Conservation (phyloP, 2,888 invertebrate genomes). For the Steromphala cineraria region DNA sequence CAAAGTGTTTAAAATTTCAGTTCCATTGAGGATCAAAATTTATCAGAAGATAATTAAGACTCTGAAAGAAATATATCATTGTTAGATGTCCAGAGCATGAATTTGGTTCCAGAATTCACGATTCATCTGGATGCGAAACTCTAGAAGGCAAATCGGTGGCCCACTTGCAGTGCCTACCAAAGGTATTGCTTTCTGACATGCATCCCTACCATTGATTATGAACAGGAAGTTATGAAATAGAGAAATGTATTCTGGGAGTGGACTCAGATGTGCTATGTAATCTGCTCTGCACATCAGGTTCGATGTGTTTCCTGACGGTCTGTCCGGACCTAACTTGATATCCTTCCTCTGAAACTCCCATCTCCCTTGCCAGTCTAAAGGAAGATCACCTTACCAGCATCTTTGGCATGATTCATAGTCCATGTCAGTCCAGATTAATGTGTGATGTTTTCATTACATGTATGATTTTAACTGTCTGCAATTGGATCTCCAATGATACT, state of each 20-base stretch:
- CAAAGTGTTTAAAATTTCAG: too few relatives aligned
- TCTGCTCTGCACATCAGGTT: constrained; percentile 1
- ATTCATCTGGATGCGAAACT: too few relatives aligned
- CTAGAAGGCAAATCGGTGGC: too few relatives aligned
- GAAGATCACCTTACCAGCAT: constrained; percentile 40
- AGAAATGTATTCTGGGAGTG: constrained; percentile 10
- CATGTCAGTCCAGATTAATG: constrained; percentile 50
- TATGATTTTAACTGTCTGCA: constrained; percentile 26
- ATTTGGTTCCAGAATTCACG: too few relatives aligned
- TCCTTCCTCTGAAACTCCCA: constrained; percentile 11
- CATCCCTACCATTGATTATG: not conserved
- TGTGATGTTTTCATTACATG: constrained; percentile 42
- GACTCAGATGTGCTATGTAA: constrained; percentile 9
- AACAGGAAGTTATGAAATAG: constrained; percentile 28
- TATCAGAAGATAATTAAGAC: too few relatives aligned
- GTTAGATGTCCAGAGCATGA: too few relatives aligned
- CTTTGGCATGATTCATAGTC: constrained; percentile 41
- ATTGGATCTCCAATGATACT: not conserved
- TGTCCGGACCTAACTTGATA: not conserved
- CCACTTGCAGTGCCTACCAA: not conserved
- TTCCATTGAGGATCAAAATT: too few relatives aligned
- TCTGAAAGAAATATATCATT: too few relatives aligned
- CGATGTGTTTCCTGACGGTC: not conserved
- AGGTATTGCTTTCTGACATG: constrained; percentile 7
- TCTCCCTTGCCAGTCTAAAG: constrained; percentile 19